Conservation (phyloP, 2,113 vertebrate species). For the Hiodon alosoides region DNA sequence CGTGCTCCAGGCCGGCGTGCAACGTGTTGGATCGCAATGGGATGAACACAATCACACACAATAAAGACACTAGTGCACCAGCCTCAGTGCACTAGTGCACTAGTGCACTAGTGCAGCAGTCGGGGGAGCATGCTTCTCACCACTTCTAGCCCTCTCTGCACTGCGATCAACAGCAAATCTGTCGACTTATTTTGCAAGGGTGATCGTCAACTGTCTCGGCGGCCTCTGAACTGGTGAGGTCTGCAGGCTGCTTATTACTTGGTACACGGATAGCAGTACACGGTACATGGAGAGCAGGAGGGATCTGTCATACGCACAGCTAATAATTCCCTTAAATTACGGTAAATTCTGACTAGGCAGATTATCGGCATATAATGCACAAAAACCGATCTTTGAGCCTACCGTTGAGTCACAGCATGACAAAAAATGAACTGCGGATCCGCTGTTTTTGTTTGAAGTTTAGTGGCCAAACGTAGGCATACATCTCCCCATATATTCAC, state of each 20-base stretch:
- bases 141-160: neutral
- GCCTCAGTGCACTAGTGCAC: too few relatives aligned
- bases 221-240: conserved; percentile 14
- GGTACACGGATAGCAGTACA: conserved; percentile 3
- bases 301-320: neutral
- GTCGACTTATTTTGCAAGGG: conserved; percentile 5
- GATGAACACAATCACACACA: neutral
- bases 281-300: neutral
- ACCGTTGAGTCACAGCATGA: neutral
- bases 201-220: conserved; percentile 7
- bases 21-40: too few relatives aligned
- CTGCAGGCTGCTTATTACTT: conserved; percentile 17
- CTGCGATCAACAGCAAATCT: conserved; percentile 1
- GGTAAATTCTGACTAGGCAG: conserved; percentile 2
- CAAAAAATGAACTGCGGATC: neutral
- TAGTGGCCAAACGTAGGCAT: neutral
- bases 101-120: too few relatives aligned
- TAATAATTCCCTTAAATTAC: conserved; percentile 18
- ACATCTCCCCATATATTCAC: too few relatives aligned
- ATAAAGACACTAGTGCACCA: neutral
- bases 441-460: too few relatives aligned
- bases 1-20: too few relatives aligned
- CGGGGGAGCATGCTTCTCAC: neutral
- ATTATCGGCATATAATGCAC: conserved; percentile 9
- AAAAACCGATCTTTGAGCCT: neutral